Conservation (phyloP, 2,113 vertebrate species). For the Hyla sarda region DNA sequence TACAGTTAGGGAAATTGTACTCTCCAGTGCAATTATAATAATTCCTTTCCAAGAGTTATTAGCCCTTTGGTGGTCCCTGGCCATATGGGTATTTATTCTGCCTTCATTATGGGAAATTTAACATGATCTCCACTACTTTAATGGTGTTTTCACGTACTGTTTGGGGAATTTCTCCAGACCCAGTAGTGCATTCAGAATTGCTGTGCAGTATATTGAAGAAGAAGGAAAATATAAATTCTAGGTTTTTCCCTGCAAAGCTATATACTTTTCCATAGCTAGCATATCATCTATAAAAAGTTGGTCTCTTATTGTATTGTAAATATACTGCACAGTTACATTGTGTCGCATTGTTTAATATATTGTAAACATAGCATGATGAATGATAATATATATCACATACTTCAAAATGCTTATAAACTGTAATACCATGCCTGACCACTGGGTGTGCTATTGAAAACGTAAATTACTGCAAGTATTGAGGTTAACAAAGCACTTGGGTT, state of each 20-base stretch:
- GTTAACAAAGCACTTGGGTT: too few species aligned
- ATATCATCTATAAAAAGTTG: neutral
- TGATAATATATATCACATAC: too few species aligned
- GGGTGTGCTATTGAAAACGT: neutral
- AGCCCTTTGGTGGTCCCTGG: slow-evolving; percentile 51
- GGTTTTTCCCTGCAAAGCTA: neutral
- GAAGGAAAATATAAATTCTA: neutral
- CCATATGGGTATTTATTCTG: slow-evolving; percentile 58
- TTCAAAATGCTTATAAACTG: neutral
- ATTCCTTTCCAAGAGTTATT: slow-evolving; percentile 59
- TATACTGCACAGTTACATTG: too few species aligned
- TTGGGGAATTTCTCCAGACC: slow-evolving; percentile 36
- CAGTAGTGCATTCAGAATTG: slow-evolving; percentile 34
- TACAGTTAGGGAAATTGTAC: slow-evolving; percentile 58
- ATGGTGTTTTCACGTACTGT: slow-evolving; percentile 55
- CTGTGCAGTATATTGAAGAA: slow-evolving; percentile 31
- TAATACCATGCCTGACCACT: neutral
- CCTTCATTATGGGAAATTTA: slow-evolving; percentile 58
- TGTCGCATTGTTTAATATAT: neutral
- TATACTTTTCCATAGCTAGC: neutral
- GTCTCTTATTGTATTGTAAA: too few species aligned
- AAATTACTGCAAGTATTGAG: too few species aligned
- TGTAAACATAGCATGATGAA: neutral
- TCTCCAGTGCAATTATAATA: slow-evolving; percentile 59
- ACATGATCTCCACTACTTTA: slow-evolving; percentile 55